Evolutionary conservation across 2,888 invertebrate species (phyloP).

Genomic region (Pyrrhosoma nymphula): DNA sequence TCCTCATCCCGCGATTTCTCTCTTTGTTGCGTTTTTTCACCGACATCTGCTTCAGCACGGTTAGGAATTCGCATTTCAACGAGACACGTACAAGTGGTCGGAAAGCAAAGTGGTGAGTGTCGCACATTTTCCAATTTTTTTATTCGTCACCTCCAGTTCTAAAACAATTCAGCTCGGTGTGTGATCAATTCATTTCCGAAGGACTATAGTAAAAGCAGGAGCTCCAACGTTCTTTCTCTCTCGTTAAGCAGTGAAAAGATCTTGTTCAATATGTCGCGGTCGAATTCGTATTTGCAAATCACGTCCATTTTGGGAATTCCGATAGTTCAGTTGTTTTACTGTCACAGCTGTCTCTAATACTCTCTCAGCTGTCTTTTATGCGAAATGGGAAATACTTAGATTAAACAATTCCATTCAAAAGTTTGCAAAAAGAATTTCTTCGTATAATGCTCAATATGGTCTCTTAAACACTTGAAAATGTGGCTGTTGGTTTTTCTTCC

Average conservation of each 20-base stretch:
- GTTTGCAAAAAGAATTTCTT: too few relatives aligned
- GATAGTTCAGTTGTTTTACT: background rate
- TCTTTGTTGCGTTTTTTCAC: background rate
- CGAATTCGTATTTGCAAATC: too few relatives aligned
- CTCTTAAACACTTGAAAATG: too few relatives aligned
- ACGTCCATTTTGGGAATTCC: too few relatives aligned
- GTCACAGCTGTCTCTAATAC: too few relatives aligned
- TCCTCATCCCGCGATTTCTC: background rate
- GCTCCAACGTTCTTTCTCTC: background rate
- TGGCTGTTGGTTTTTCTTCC: too few relatives aligned
- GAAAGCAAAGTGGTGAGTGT: background rate
- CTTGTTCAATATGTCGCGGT: too few relatives aligned
- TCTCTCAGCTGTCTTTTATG: too few relatives aligned
- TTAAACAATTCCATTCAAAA: too few relatives aligned
- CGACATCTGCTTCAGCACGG: constrained; percentile 1
- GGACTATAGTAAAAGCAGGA: background rate
- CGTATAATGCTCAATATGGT: too few relatives aligned
- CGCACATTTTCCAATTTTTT: background rate
- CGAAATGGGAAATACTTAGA: too few relatives aligned
- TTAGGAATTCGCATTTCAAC: background rate
- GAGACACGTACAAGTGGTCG: background rate
- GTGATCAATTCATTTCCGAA: background rate
- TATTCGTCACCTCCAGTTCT: background rate
- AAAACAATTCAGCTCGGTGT: background rate
- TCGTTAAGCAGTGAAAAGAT: background rate